Evolutionary conservation across 2,113 vertebrate species (phyloP).

Genomic region (Rutilus rutilus): DNA sequence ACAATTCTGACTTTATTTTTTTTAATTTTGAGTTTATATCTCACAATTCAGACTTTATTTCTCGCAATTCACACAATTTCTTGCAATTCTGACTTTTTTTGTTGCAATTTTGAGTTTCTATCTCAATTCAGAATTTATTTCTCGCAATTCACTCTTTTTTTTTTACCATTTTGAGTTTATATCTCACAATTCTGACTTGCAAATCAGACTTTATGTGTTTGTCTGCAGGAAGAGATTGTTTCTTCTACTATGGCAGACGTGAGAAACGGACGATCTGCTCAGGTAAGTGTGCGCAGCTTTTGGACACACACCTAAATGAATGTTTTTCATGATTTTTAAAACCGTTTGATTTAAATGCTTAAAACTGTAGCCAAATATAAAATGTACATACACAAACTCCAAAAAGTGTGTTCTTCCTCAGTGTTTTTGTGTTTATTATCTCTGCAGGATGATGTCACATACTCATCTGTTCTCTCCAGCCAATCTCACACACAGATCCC

Average conservation of each 20-base stretch:
- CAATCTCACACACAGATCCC: constrained; percentile 8
- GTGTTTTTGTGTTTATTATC: neutral
- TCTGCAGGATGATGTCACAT: constrained; percentile 8
- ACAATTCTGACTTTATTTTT: no score
- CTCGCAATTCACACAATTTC: no score
- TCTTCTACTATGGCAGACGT: neutral
- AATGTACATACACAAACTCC: no score
- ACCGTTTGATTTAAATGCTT: neutral
- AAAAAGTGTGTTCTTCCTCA: neutral
- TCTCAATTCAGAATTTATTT: no score
- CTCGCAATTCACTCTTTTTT: no score
- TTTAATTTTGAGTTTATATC: no score
- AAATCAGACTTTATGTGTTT: neutral
- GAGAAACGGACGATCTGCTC: neutral
- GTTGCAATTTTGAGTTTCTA: no score
- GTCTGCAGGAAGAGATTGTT: neutral
- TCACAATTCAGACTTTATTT: no score
- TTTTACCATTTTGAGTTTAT: no score
- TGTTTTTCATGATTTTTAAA: neutral
- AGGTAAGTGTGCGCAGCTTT: neutral
- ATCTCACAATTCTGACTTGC: no score
- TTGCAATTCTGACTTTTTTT: no score
- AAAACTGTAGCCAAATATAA: neutral
- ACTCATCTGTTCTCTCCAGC: neutral
- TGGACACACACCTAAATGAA: neutral